Base-by-base conservation (phyloP, 2,113 vertebrate genomes). In the Ammodytes dubius region DNA sequence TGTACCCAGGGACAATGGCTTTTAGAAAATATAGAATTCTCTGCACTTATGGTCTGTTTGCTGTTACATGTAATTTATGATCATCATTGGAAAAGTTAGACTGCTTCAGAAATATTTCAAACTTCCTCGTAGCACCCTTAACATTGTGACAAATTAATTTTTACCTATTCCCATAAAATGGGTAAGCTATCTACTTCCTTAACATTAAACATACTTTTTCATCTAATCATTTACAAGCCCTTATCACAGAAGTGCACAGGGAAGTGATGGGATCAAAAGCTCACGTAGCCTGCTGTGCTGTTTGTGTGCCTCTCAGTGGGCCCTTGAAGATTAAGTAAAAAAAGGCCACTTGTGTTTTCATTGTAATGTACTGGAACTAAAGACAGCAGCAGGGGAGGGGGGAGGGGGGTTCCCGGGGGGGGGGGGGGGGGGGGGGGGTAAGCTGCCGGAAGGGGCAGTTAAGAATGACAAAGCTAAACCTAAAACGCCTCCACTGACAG, bases 271-370 rank as follows among this genome's bases (percentile, higher is more conserved):
- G 4, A 17, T 27, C 27, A 27, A 19, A 37, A 47, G 40, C 56
- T n/a, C 11, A 54, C 40, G 37, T 37, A 43, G 54, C 45, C 17
- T 27, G 10, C 7, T 56, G 39, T 53, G 42, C 54, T 17, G 4
- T 2, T 47, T 15, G 45, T 7, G 2, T 70, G 50, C 43, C 37
- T 40, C 49, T 69, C 35, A 35, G 11, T 4, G 15, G 39, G 10
- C 42, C 53, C 4, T 13, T 49, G 7, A 45, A 13, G 3, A n/a
- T 10, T 47, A 6, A 59, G 2, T 1, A 17, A 59, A 10, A 4
- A 46, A 66, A 65, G 27, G 47, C 17, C 14, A 19, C n/a, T 52
- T 73, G 4, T 72, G 40, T 68, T 57, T 43, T 74, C 7, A 47
- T 58, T 12, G 13, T 40, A 45, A 77, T n/a, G 35, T 4, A 42